phyloP scores from a whole-genome alignment of 2,888 invertebrate genomes.

The Thysanoteuthis rhombus region DNA sequence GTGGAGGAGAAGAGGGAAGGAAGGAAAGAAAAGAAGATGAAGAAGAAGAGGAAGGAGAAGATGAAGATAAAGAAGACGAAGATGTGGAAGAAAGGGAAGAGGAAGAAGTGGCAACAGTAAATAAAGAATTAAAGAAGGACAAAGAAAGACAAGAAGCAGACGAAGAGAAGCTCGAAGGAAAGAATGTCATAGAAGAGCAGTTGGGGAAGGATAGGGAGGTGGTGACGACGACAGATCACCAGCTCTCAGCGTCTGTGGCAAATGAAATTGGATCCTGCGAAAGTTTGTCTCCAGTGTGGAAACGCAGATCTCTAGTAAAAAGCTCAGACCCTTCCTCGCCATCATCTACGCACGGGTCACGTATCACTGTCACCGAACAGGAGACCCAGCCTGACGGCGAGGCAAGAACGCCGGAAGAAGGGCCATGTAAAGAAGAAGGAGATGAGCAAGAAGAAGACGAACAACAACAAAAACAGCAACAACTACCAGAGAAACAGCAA shows the following conservation, averaged over 20 bases:
- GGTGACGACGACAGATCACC: background rate
- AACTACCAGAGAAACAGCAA: background rate
- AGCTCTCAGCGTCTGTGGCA: background rate
- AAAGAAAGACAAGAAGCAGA: background rate
- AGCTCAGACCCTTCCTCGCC: background rate
- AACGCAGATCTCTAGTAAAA: constrained; percentile 34
- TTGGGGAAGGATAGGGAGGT: background rate
- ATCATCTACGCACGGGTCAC: constrained; percentile 31
- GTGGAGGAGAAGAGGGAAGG: background rate
- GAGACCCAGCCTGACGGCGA: constrained; percentile 35
- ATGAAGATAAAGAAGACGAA: background rate
- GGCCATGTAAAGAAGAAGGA: constrained; percentile 17
- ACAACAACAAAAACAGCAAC: background rate
- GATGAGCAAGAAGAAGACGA: background rate
- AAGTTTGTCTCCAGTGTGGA: constrained; percentile 40
- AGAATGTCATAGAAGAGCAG: background rate
- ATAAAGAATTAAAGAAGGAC: background rate
- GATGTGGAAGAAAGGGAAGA: too few species aligned
- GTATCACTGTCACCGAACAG: constrained; percentile 34
- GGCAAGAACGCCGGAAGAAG: background rate
- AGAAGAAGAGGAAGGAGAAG: constrained; percentile 32
- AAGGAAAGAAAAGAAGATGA: too few species aligned
- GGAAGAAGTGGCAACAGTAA: background rate
- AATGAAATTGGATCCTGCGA: background rate
- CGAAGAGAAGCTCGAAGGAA: background rate